Base-by-base conservation (phyloP, 1,140 invertebrate species). In the Pararge aegeria region DNA sequence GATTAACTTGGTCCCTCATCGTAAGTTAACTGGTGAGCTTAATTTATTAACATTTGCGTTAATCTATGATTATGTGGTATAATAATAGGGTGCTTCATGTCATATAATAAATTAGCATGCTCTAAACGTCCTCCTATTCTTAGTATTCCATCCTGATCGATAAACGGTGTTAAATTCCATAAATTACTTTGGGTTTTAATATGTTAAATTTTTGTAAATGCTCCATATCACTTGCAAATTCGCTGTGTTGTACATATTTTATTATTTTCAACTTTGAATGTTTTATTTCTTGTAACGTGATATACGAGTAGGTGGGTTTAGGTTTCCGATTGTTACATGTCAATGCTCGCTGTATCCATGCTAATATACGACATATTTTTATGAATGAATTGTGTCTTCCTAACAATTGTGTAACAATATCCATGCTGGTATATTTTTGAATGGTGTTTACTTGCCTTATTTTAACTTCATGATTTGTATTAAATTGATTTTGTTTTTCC, bases 101-200 rank as follows among this genome's bases (percentile, higher is more conserved):
- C n/a, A n/a, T n/a, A 53, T 5, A 61, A 37, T 1, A 91, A 20
- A 15, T 67, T 48, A 1, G 82, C 56, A 30, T 87, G 54, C 13
- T 53, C 49, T 1, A 90, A 37, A 55, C 89, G 55, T 13, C 89
- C 82, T 5, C 88, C 88, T 1, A 90, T 85, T 15, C 87, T 63
- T 30, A 91, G 38, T 13, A 88, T 44, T 5, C 73, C 73, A 10
- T 73, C 10, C 15, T 77, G 12, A 56, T 90, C 83, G 12, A 91
- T 18, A 55, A 83, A 83, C 10, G 84, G 86, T 18, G 70, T 73
- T 12, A 90, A 52, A 37, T 9, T 12, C 7, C 30, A n/a, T 37
- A 37, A 12, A 48, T 44, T 13, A 55, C 40, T 55, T 37, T 19
- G 29, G 70, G 19, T 37, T 12, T 37, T 37, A 12, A 37, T 3